Evolutionary conservation across 1,140 invertebrate species (phyloP), one percentile per base, ranked within the genome.

Genomic region (Episyrphus balteatus): DNA sequence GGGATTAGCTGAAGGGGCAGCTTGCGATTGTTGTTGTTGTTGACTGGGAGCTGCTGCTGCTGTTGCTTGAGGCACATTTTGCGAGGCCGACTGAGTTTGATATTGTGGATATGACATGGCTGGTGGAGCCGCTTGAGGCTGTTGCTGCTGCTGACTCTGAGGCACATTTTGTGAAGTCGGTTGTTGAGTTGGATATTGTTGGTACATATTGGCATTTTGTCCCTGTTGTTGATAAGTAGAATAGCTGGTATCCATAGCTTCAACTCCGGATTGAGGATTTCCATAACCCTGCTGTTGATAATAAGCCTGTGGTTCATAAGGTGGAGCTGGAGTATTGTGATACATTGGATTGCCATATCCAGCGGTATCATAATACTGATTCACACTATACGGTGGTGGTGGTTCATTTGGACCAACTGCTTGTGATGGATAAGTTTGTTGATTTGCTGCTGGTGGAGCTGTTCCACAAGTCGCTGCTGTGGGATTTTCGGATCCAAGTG

Each of bases 271-370:
- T 8, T 3, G 8, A 8, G 3, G 3, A 3, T 5, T 26, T 5
- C 3, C 21, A 26, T 26, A 66, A 0, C 62, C 54, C 17, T 65
- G 62, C 2, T 59, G n/a, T n/a, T n/a, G 55, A 46, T 62, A 62
- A 42, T 66, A 66, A 14, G 62, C 62, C 3, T 62, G 62, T 5
- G 62, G 62, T 17, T 58, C 62, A 5, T 53, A 32, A 65, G 49
- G 44, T 65, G 60, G 38, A 65, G 62, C 19, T 62, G 59, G 32
- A 59, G 63, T 21, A 13, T 45, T 45, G 8, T 65, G 60, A 26
- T 63, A 67, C 51, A 66, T 62, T 13, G 64, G 64, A 55, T 66
- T 66, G 7, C 59, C 62, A 33, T 65, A 67, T 33, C 64, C 64
- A 31, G 13, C 55, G 11, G 64, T 54, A 55, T 67, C 64, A 14